Conservation (phyloP, 1,140 invertebrate species). For the Nasonia longicornis region DNA sequence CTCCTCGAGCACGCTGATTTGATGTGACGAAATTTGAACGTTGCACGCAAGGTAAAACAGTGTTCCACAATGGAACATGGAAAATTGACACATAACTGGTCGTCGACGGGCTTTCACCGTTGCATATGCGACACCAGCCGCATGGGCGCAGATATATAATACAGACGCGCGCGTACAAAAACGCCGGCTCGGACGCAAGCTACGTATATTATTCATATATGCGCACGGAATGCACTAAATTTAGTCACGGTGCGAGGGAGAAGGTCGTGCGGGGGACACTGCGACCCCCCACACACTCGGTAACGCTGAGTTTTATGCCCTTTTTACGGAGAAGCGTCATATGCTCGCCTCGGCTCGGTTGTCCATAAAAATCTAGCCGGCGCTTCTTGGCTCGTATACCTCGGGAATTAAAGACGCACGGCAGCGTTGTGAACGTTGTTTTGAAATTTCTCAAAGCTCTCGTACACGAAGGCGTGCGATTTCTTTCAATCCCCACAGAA, state of each 20-base stretch:
- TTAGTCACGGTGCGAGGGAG: conserved; percentile 58
- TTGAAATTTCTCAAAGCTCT: too few species aligned
- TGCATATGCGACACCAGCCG: conserved; percentile 5
- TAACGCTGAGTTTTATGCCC: conserved; percentile 60
- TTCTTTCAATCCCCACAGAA: background rate
- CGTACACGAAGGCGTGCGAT: background rate
- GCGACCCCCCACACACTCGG: background rate
- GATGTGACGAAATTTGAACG: background rate
- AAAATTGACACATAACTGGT: conserved; percentile 33
- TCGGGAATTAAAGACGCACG: conserved; percentile 3
- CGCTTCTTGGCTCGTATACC: background rate
- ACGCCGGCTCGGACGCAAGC: background rate
- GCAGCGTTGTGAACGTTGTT: background rate
- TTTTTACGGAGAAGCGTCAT: conserved; percentile 60
- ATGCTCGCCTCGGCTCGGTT: conserved; percentile 47
- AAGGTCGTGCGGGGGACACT: conserved; percentile 57
- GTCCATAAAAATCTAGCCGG: conserved; percentile 48
- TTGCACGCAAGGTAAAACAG: too few species aligned
- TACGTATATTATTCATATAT: conserved; percentile 63
- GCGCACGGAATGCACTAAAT: conserved; percentile 61
- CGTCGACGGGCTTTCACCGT: conserved; percentile 5
- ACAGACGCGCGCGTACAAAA: background rate
- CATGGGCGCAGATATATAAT: background rate
- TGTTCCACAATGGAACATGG: background rate
- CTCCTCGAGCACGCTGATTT: background rate